Percentiles rank a stretch among this genome's conserved stretches.
These are phyloP conservation scores for Notothenia coriiceps DNA, from an alignment of 2,113 vertebrate genomes.

Conservation along the genomic window DNA sequence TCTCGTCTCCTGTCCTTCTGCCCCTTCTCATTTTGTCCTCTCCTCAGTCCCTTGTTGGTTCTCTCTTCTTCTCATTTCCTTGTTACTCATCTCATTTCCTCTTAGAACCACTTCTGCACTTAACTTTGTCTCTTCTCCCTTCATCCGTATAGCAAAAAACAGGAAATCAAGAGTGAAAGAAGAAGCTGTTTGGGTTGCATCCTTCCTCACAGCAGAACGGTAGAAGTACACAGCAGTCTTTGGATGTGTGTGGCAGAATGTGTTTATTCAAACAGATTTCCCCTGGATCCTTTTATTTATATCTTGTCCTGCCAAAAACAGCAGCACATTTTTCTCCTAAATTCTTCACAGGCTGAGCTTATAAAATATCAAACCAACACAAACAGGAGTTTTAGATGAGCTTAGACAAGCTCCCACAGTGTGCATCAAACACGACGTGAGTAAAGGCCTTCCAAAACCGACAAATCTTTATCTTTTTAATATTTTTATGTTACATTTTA, in stretches of 20 bases:
- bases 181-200: neutral
- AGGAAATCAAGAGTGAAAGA: neutral
- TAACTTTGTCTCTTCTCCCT: neutral
- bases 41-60: neutral
- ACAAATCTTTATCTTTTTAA: neutral
- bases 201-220: constrained; percentile 13
- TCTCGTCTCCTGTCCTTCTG: neutral
- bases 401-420: constrained; percentile 20
- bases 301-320: constrained; percentile 48
- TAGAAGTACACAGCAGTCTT: too few relatives aligned
- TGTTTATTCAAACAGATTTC: too few relatives aligned
- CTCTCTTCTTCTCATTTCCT: neutral
- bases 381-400: constrained; percentile 33
- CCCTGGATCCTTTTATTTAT: constrained; percentile 51
- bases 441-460: neutral
- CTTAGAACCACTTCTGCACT: neutral
- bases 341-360: constrained; percentile 2
- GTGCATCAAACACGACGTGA: neutral
- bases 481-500: neutral
- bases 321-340: constrained; percentile 25
- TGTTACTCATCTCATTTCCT: neutral
- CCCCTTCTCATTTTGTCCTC: neutral
- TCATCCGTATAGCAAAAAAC: constrained; percentile 10
- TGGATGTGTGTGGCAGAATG: too few relatives aligned
- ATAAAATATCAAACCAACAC: constrained; percentile 40